Percentiles rank a stretch among this genome's conserved stretches.
These are phyloP conservation scores for Acrossocheilus fasciatus DNA, from an alignment of 2,797 vertebrate genomes.

Conservation along the genomic window DNA sequence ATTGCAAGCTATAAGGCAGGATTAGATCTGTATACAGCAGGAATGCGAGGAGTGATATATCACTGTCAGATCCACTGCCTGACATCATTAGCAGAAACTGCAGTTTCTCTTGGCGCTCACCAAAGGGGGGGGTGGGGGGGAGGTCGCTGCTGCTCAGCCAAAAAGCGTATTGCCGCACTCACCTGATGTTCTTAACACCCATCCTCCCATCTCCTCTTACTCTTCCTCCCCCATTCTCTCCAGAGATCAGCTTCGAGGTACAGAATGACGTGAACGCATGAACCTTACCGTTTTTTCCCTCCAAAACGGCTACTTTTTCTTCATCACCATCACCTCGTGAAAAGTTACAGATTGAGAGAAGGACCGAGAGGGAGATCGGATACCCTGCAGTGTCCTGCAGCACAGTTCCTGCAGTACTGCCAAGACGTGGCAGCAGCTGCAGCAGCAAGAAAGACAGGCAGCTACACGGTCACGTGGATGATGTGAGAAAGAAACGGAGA, in stretches of 20 bases:
- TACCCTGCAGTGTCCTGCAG: constrained; percentile 83
- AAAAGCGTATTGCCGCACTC: constrained; percentile 82
- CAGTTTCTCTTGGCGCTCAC: constrained; percentile 74
- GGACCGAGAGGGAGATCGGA: constrained; percentile 40
- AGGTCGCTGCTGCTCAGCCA: constrained; percentile 71
- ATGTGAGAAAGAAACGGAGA: constrained; percentile 56
- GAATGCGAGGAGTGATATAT: constrained; percentile 57
- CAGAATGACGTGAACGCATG: constrained; percentile 67
- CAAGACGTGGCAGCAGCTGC: constrained; percentile 62
- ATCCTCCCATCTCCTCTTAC: constrained; percentile 21
- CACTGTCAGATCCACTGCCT: constrained; percentile 70
- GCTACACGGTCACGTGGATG: constrained; percentile 69
- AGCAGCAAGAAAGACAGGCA: constrained; percentile 51
- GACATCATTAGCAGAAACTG: constrained; percentile 82
- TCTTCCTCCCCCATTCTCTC: constrained; percentile 48
- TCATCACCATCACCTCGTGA: constrained; percentile 70
- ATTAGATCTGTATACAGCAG: constrained; percentile 53
- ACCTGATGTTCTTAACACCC: constrained; percentile 79
- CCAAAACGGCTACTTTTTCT: constrained; percentile 67
- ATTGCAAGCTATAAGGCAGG: constrained; percentile 27
- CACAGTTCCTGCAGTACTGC: constrained; percentile 81
- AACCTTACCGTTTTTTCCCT: background rate
- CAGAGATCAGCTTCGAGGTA: constrained; percentile 71
- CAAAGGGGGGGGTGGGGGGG: constrained; percentile 56
- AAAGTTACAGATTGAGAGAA: constrained; percentile 64